These are phyloP conservation scores for Atethmia centrago DNA, from an alignment of 2,888 invertebrate species.

Conservation along the genomic window DNA sequence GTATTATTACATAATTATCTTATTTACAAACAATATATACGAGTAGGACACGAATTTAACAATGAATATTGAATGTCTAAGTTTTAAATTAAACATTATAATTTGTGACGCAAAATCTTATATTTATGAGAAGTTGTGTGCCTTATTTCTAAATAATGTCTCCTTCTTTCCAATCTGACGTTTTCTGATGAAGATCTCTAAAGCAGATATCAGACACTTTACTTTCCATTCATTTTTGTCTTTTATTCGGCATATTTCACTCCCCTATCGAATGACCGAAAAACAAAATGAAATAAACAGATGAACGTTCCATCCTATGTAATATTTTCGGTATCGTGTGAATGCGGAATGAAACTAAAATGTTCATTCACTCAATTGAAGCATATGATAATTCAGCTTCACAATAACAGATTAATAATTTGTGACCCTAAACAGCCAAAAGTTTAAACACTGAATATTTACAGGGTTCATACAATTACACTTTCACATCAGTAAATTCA, in stretches of 20 bases:
- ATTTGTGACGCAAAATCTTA: slow-evolving; percentile 49
- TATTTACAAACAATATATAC: slow-evolving; percentile 27
- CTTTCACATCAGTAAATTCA: slow-evolving; percentile 1
- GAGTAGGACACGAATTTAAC: slow-evolving; percentile 21
- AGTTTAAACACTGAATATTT: background rate
- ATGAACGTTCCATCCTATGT: no score
- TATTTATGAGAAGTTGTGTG: slow-evolving; percentile 39
- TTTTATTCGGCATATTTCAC: background rate
- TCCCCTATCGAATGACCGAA: background rate
- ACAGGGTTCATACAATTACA: slow-evolving; percentile 2
- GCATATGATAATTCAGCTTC: background rate
- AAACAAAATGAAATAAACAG: background rate
- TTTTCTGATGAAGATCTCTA: background rate
- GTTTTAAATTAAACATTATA: background rate
- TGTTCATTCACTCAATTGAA: background rate
- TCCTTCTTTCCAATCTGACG: background rate
- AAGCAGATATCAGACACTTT: background rate
- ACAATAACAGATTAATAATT: background rate
- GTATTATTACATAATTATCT: background rate
- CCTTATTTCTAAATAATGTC: slow-evolving; percentile 6
- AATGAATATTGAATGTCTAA: slow-evolving; percentile 1
- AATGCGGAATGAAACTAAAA: background rate
- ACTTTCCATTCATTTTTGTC: background rate
- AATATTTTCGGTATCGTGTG: background rate
- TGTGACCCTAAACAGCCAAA: slow-evolving; percentile 4